A percentile compares a stretch with the other conserved stretches of the same genome.
Evolutionary conservation across 37 sponge, comb jelly and placozoan species (phyloP).

Genomic region (Halichondria panicea): DNA sequence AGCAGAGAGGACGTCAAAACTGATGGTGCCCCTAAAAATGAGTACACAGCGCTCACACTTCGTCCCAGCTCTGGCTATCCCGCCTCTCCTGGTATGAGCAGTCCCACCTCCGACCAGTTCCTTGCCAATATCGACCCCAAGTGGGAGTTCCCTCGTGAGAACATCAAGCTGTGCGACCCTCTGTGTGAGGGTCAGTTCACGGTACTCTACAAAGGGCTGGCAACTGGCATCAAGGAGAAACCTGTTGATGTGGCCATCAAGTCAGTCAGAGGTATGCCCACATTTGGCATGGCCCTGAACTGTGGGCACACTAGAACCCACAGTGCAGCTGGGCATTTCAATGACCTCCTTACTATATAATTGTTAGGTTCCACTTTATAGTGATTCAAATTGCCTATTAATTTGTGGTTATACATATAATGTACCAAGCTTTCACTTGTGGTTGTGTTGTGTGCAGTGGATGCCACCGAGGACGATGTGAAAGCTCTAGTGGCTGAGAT

Average conservation of each 20-base stretch:
- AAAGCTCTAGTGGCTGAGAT: slow-evolving; percentile 52
- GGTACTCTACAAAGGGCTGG: slow-evolving; percentile 50
- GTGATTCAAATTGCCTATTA: too few species aligned
- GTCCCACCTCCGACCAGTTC: neutral
- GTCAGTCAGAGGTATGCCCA: slow-evolving; percentile 42
- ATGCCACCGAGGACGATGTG: slow-evolving; percentile 57
- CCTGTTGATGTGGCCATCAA: slow-evolving; percentile 56
- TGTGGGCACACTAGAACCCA: too few species aligned
- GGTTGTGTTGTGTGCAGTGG: slow-evolving; percentile 22
- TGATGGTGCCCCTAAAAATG: neutral
- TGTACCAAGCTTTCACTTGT: neutral
- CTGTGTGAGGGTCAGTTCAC: slow-evolving; percentile 51
- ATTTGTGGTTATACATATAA: too few species aligned
- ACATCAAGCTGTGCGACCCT: slow-evolving; percentile 43
- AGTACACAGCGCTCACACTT: slow-evolving; percentile 12
- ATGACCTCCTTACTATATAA: too few species aligned
- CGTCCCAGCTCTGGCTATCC: slow-evolving; percentile 1
- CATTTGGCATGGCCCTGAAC: too few species aligned
- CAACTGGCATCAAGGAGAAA: slow-evolving; percentile 36
- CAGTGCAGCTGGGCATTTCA: too few species aligned
- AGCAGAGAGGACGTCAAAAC: slow-evolving; percentile 14
- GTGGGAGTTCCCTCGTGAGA: slow-evolving; percentile 54
- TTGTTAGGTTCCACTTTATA: neutral
- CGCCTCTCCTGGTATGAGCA: slow-evolving; percentile 18
- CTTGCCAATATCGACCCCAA: slow-evolving; percentile 45